These are phyloP conservation scores for Bicyclus anynana DNA, from an alignment of 1,140 invertebrate species.

Conservation along the genomic window DNA sequence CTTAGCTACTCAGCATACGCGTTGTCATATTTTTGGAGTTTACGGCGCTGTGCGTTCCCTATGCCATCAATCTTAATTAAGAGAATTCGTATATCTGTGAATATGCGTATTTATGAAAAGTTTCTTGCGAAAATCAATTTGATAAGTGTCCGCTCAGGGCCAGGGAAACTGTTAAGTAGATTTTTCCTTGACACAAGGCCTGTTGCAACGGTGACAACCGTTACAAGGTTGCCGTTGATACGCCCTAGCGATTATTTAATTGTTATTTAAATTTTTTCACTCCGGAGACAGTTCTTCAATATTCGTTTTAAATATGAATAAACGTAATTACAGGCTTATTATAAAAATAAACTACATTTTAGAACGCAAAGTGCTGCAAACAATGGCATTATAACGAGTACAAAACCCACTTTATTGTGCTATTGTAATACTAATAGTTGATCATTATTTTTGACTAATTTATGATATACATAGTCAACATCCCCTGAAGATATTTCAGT, in stretches of 20 bases:
- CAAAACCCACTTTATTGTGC: too few species aligned
- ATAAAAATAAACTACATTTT: neutral
- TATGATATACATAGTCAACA: too few species aligned
- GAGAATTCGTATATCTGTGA: too few species aligned
- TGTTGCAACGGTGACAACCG: constrained; percentile 67
- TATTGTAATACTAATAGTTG: too few species aligned
- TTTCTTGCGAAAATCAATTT: constrained; percentile 33
- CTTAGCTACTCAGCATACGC: too few species aligned
- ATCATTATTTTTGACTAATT: too few species aligned
- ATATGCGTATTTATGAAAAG: constrained; percentile 16
- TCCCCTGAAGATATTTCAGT: too few species aligned
- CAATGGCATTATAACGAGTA: too few species aligned
- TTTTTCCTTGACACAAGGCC: constrained; percentile 74
- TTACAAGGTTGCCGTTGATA: constrained; percentile 69
- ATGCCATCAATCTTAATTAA: too few species aligned
- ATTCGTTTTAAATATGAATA: neutral
- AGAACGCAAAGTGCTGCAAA: constrained; percentile 1
- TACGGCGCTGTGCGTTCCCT: too few species aligned
- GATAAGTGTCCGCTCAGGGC: constrained; percentile 46
- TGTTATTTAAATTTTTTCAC: constrained; percentile 61
- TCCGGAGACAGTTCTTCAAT: constrained; percentile 40
- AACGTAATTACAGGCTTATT: neutral
- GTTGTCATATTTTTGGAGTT: too few species aligned
- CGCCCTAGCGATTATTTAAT: constrained; percentile 74
- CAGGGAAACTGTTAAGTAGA: constrained; percentile 72